A percentile compares a stretch with the other conserved stretches of the same genome.
These are phyloP conservation scores for Ivindomyrus marchei DNA, from an alignment of 2,113 vertebrate species.

Conservation along the genomic window DNA sequence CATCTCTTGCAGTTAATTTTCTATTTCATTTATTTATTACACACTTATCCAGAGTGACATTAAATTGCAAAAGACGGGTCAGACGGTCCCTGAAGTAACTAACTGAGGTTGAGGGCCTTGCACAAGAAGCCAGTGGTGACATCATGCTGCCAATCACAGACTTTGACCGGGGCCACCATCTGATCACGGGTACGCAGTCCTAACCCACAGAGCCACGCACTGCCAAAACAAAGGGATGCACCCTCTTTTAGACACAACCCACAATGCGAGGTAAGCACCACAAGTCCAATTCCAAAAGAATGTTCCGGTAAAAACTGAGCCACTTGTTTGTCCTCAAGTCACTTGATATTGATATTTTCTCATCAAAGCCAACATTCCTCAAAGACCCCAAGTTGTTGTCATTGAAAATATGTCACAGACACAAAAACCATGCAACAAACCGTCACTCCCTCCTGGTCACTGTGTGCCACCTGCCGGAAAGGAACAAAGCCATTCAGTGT, in stretches of 20 bases:
- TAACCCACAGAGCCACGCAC: neutral
- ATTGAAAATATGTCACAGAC: neutral
- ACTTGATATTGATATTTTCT: neutral
- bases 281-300: neutral
- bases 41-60: neutral
- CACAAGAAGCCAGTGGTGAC: neutral
- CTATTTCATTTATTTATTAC: neutral
- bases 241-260: neutral
- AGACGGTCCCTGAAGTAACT: neutral
- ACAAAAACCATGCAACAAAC: neutral
- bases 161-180: neutral
- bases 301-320: neutral
- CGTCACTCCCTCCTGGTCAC: neutral
- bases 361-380: neutral
- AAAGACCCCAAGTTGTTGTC: neutral
- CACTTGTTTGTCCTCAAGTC: neutral
- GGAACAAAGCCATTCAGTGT: neutral
- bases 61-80: neutral
- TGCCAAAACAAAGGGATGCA: neutral
- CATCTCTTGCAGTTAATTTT: neutral
- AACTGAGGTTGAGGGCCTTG: neutral
- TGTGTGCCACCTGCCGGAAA: neutral
- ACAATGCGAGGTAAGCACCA: neutral
- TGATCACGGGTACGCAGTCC: neutral
- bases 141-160: neutral